Percentiles rank a stretch among this genome's conserved stretches.
Conservation (phyloP, 2,113 vertebrate species). For the Morphnarchus princeps region DNA sequence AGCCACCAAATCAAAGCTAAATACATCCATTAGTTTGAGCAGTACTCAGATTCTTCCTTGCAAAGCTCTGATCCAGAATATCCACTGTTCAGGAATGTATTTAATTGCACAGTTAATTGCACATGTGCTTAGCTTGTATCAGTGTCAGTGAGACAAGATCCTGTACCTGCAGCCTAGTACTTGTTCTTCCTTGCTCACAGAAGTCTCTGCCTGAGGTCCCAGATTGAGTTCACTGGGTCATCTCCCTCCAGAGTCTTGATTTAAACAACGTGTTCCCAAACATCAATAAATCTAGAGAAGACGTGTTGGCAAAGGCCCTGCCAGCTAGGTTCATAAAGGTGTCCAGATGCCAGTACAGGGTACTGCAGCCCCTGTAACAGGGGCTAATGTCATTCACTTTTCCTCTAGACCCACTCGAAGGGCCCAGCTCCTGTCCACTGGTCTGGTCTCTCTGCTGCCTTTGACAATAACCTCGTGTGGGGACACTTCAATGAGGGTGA, state of each 20-base stretch:
- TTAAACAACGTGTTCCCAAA: background rate
- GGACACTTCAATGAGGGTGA: too few relatives aligned
- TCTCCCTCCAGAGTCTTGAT: background rate
- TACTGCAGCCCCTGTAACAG: background rate
- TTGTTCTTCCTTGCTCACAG: background rate
- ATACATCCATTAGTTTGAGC: background rate
- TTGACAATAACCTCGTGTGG: background rate
- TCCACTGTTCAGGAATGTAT: background rate
- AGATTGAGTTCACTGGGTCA: background rate
- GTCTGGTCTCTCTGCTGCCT: background rate
- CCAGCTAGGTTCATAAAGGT: fast-evolving
- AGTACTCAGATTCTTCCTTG: background rate
- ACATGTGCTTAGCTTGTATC: background rate
- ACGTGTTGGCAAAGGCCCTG: background rate
- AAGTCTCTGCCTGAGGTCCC: background rate
- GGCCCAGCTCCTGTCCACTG: background rate
- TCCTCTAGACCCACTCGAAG: background rate
- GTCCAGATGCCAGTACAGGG: background rate
- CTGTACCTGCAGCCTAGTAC: background rate
- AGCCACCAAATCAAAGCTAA: background rate
- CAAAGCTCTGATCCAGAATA: background rate
- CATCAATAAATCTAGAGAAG: background rate
- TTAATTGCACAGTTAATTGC: background rate
- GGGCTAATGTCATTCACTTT: background rate
- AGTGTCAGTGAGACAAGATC: background rate